A percentile compares a stretch with the other conserved stretches of the same genome.
Conservation (phyloP, 2,113 vertebrate species). For the Orientallactaga bullata region DNA sequence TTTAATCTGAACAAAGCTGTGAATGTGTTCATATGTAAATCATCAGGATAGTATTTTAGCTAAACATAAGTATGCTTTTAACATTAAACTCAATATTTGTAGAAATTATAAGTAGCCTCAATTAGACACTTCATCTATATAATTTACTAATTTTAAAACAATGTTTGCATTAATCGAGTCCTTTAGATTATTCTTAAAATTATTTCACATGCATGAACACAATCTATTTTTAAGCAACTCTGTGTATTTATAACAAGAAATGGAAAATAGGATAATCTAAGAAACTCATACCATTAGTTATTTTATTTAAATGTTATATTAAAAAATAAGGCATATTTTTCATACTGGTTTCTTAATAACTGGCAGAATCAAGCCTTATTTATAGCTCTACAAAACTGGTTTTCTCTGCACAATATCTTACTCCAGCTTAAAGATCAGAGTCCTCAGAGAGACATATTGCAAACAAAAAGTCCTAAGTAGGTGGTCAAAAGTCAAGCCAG, state of each 20-base stretch:
- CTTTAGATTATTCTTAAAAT: slow-evolving; percentile 11
- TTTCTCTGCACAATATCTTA: slow-evolving; percentile 80
- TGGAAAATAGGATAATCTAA: slow-evolving; percentile 47
- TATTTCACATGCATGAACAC: slow-evolving; percentile 4
- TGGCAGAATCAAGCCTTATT: slow-evolving; percentile 84
- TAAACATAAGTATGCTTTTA: slow-evolving; percentile 52
- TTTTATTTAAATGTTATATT: slow-evolving; percentile 61
- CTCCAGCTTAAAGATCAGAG: slow-evolving; percentile 84
- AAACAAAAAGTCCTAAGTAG: slow-evolving; percentile 86
- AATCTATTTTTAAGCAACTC: slow-evolving; percentile 35
- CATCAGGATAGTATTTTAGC: neutral
- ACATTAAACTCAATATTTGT: slow-evolving; percentile 62
- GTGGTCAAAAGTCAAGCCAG: slow-evolving; percentile 84
- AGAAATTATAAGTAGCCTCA: slow-evolving; percentile 55
- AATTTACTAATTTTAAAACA: slow-evolving; percentile 58
- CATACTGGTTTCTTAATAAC: slow-evolving; percentile 73
- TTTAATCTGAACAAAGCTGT: neutral
- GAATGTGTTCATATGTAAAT: slow-evolving; percentile 24
- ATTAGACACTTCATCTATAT: slow-evolving; percentile 65
- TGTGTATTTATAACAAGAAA: slow-evolving; percentile 9
- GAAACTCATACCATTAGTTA: neutral
- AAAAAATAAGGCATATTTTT: slow-evolving; percentile 57
- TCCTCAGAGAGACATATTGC: slow-evolving; percentile 82
- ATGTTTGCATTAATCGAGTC: slow-evolving; percentile 40
- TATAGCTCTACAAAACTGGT: slow-evolving; percentile 83